Evolutionary conservation across 2,888 invertebrate genomes (phyloP), one percentile per base, ranked within the genome.

Genomic region (Acleris literana): DNA sequence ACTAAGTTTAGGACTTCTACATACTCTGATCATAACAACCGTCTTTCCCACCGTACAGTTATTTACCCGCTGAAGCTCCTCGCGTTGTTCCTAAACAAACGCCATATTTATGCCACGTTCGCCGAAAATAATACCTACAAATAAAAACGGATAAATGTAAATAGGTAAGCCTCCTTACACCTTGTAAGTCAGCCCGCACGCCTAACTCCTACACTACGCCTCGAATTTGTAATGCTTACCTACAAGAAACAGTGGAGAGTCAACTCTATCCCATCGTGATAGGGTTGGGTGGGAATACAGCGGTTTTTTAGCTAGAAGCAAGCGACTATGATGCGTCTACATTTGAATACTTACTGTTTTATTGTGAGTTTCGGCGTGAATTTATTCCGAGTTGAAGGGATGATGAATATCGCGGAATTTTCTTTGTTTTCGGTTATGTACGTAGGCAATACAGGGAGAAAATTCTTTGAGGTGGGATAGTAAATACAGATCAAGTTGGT

Each of bases 41-140:
- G 39, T 39, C n/a, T 43, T n/a, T 29, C 17, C 33, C 9, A 6
- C 48, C 33, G 33, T 43, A 39, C 13, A 55, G 22, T 54, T 33
- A 62, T 48, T 62, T 33, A 33, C 55, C 54, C 39, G 3, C 17
- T 13, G 17, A 39, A 51, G 43, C 29, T 22, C 11, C 20, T 44
- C 9, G 18, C 22, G 44, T 22, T 17, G 49, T 20, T 7, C 56
- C 60, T 56, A 46, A 60, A 61, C 49, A 65, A 60, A 65, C 55
- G 6, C 25, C 60, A 39, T 62, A 52, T 66, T 62, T 48, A 62
- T 48, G 52, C 46, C 66, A 62, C 66, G 66, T 62, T 61, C 64
- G 53, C 53, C 65, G 49, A 57, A 65, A 62, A 66, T 66, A 66
- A 66, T 66, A 66, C n/a, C n/a, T n/a, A n/a, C 66, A 18, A 57